Base-by-base conservation (phyloP, 2,797 vertebrate genomes). In the Rhincodon typus region DNA sequence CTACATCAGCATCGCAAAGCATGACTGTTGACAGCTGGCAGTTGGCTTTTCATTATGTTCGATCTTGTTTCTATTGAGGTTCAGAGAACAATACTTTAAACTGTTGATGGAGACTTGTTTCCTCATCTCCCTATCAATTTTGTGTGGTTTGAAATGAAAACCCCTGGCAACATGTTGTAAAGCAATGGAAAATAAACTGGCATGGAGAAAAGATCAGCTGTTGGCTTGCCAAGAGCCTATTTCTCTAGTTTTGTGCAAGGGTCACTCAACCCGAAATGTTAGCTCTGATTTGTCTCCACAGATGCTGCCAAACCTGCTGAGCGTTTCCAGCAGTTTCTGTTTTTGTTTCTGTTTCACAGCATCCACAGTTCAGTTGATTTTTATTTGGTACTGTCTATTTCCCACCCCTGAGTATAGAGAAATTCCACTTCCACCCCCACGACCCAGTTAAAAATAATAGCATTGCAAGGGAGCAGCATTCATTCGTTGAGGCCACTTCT, bases 401-500 rank as follows among this genome's bases (percentile, higher is more conserved):
- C 13, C 12, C 34, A n/a, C 74, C 15, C 10, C 13, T 79, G 74
- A 4, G 57, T 4, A 17, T 17, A 77, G 7, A 12, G 27, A 30
- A n/a, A 30, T 77, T n/a, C 34, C 74, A 77, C 30, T 12, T 13
- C 67, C 15, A 69, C 15, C 74, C 74, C 30, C 74, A 77, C 30
- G 10, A 2, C 74, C 74, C 74, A 8, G 1, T 97, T 97, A 97
- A 96, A 96, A 96, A 84, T 82, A 8, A 91, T 96, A 96, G 95
- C 96, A 72, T 96, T 95, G 96, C 95, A 19, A 87, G 95, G 96
- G 97, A 96, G 96, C 96, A 97, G 74, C 79, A 12, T 62, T 96
- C 96, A 97, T 96, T 97, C 97, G 96, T 96, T 96, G 0, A 0
- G 79, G 96, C 95, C 94, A 96, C 94, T 94, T 95, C 96, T 8